These are phyloP conservation scores for Galaxias olidus DNA, from an alignment of 2,797 vertebrate genomes.

Conservation along the genomic window DNA sequence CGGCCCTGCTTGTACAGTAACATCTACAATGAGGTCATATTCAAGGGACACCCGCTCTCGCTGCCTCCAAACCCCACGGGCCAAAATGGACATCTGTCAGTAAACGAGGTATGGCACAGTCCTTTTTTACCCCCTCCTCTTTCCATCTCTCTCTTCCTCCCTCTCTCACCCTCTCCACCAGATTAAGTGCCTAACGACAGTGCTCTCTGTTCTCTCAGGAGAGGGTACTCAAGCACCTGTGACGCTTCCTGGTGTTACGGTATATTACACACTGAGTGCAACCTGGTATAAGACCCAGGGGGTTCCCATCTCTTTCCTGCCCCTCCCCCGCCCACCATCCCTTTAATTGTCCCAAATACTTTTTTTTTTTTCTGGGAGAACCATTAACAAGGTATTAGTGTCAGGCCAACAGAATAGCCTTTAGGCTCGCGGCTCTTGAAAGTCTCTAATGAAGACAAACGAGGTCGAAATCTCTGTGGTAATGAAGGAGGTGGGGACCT, in stretches of 20 bases:
- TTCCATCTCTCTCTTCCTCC: slow-evolving; percentile 5
- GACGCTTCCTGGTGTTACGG: slow-evolving; percentile 41
- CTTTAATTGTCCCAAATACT: no score
- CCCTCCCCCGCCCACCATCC: no score
- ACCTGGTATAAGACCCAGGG: slow-evolving; percentile 42
- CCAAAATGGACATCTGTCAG: slow-evolving; percentile 46
- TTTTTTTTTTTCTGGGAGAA: neutral
- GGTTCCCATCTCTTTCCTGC: slow-evolving; percentile 32
- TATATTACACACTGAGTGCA: slow-evolving; percentile 48
- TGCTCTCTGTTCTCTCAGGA: slow-evolving; percentile 26
- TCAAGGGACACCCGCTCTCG: slow-evolving; percentile 57
- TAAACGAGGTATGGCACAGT: slow-evolving; percentile 36
- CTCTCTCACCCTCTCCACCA: slow-evolving; percentile 18
- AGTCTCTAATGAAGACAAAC: slow-evolving; percentile 55
- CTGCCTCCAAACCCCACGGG: slow-evolving; percentile 40
- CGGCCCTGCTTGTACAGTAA: slow-evolving; percentile 55
- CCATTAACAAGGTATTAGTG: slow-evolving; percentile 28
- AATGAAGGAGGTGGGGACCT: slow-evolving; percentile 40
- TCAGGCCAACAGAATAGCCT: slow-evolving; percentile 33
- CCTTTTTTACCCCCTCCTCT: slow-evolving; percentile 13
- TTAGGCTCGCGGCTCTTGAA: slow-evolving; percentile 13
- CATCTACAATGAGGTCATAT: slow-evolving; percentile 68
- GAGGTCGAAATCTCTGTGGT: slow-evolving; percentile 34
- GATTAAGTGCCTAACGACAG: slow-evolving; percentile 42
- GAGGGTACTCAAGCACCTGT: slow-evolving; percentile 42